Percentiles rank a stretch among this genome's conserved stretches.
These are phyloP conservation scores for Rhagium mordax DNA, from an alignment of 2,888 invertebrate species.

Conservation along the genomic window DNA sequence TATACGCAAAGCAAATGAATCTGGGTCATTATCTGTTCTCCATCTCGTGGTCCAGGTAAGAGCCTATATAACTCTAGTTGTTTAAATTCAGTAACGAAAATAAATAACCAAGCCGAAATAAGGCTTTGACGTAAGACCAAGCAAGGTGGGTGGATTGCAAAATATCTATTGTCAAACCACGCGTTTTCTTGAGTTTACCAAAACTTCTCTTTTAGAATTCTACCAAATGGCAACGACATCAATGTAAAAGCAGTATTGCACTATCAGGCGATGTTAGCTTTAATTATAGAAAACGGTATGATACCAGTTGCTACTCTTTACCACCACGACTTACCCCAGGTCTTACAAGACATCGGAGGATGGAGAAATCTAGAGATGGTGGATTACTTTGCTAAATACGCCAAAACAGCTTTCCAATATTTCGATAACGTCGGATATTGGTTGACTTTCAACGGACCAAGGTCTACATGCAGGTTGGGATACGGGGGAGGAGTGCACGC, in stretches of 20 bases:
- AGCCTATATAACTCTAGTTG: too few relatives aligned
- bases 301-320: constrained; percentile 45
- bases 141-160: too few relatives aligned
- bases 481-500: constrained; percentile 66
- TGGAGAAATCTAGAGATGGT: constrained; percentile 77
- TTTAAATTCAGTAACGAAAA: too few relatives aligned
- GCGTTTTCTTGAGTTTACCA: too few relatives aligned
- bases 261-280: constrained; percentile 45
- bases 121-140: too few relatives aligned
- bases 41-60: background rate
- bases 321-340: constrained; percentile 76
- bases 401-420: constrained; percentile 70
- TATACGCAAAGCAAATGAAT: background rate
- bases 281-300: constrained; percentile 31
- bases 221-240: constrained; percentile 74
- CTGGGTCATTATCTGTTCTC: background rate
- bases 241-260: constrained; percentile 69
- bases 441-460: constrained; percentile 74
- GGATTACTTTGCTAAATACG: constrained; percentile 75
- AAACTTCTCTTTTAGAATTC: constrained; percentile 52
- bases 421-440: constrained; percentile 73
- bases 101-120: too few relatives aligned
- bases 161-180: too few relatives aligned
- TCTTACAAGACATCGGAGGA: constrained; percentile 71
- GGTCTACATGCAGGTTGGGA: constrained; percentile 57